Evolutionary conservation across 2,797 vertebrate genomes (phyloP), one percentile per base, ranked within the genome.

Genomic region (Scleropages formosus): DNA sequence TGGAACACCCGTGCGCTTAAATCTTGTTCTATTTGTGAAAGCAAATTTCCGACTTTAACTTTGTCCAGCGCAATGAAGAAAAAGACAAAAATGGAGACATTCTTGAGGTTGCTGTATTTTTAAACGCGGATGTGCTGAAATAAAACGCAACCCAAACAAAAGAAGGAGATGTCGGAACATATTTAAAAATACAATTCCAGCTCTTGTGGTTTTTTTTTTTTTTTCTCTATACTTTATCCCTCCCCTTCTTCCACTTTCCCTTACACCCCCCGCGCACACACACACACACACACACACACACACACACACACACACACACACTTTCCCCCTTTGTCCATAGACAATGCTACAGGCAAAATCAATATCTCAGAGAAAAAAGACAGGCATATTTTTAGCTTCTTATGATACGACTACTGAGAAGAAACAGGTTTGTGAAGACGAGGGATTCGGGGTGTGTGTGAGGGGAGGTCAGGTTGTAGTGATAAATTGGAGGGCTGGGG

Each of bases 361-460:
- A 89, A 94, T 94, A 93, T 87, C 82, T 78, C 68, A 75, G 85
- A 82, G 88, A 90, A 88, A 91, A 72, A 22, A 62, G 18, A 69
- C 87, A 90, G 89, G 93, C 92, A 94, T 95, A 94, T 94, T 95
- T 94, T 95, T 94, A 95, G 93, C 90, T 87, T 85, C 91, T 92
- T 90, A 93, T 93, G 90, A 94, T 93, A 90, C 87, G 92, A 87
- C 88, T 79, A 88, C 87, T 89, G 90, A 92, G 91, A 91, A 91
- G 92, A 92, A 92, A 92, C 84, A 84, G 84, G 88, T 90, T 89
- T 88, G 89, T 87, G 86, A 84, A 88, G 90, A 90, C 87, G 87
- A 83, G 87, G 88, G 84, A 88, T 85, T 87, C 81, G 51, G 65
- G 65, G 75, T 75, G 85, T 59, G 67, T 59, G 67, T 70, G 72